Base-by-base conservation (phyloP, 30 jellyfish, hydroid and myxozoan species). In the Pseudorhiza aurosa region DNA sequence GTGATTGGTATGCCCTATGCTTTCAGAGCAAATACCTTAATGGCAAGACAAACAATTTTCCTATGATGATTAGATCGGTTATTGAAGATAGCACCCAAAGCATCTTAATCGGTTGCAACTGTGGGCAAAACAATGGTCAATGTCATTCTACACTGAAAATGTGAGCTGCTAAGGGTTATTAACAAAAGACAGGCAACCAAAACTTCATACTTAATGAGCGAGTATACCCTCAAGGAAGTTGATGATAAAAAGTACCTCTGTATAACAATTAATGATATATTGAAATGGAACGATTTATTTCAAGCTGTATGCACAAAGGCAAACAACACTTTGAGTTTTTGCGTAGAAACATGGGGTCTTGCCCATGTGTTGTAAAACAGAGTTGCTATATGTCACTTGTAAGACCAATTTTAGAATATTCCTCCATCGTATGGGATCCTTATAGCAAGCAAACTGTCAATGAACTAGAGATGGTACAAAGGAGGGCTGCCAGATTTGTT, bases 401-500 rank as follows among this genome's bases (percentile, higher is more conserved):
- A 43, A 43, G 85, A 47, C 85, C 71, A 67, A 36, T 67, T 67
- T 40, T 67, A 58, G 72, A 58, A 22, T 21, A 53, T 53, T 53
- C 68, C 15, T 30, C 75, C 75, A 59, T 47, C 56, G 75, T 59
- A 59, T 59, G 75, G 53, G 75, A 65, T 63, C 80, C 80, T 31
- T 68, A 1, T 44, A 4, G 71, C 70, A 47, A 44, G 71, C 31
- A 71, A 71, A 71, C 46, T 51, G 3, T 71, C 46, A 31, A 71
- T 40, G 43, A 2, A 40, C 22, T 68, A 5, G 67, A 68, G 67
- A 40, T 39, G 67, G 67, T 68, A 39, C 82, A 68, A 44, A 68
- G 82, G 30, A 68, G 67, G 68, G 82, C 82, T 39, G 82, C 82
- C 67, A 40, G 82, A 7, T 68, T 39, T 67, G 82, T 68, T 44